A percentile compares a stretch with the other conserved stretches of the same genome.
Conservation (phyloP, 2,113 vertebrate genomes). For the Hippocampus zosterae region DNA sequence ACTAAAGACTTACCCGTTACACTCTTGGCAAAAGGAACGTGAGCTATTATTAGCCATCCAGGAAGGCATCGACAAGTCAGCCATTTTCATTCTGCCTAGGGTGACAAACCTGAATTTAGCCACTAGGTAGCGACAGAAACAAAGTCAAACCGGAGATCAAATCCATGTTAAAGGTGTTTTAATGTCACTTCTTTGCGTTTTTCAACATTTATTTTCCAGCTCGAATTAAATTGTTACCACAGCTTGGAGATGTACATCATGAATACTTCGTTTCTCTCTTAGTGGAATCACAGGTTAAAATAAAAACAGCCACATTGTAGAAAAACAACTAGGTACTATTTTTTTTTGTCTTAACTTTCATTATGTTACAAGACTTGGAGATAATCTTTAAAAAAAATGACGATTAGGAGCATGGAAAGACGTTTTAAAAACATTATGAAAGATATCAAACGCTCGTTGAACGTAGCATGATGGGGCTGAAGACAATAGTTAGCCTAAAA, state of each 20-base stretch:
- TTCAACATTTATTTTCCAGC: constrained; percentile 89
- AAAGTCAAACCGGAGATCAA: neutral
- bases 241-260: constrained; percentile 85
- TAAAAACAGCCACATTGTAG: constrained; percentile 60
- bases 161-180: constrained; percentile 71
- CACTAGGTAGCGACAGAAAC: neutral
- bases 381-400: constrained; percentile 19
- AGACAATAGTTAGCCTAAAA: constrained; percentile 58
- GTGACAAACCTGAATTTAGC: neutral
- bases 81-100: neutral
- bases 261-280: constrained; percentile 51
- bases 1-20: neutral
- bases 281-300: constrained; percentile 74
- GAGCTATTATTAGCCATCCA: neutral
- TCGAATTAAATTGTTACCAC: constrained; percentile 85
- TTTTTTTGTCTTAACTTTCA: constrained; percentile 52
- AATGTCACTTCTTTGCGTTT: constrained; percentile 68
- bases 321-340: constrained; percentile 54
- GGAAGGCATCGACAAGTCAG: neutral
- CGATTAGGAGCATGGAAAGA: constrained; percentile 57
- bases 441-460: constrained; percentile 37
- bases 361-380: constrained; percentile 59
- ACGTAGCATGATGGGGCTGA: constrained; percentile 20
- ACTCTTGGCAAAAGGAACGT: neutral
- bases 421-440: constrained; percentile 69